Percentiles rank a stretch among this genome's conserved stretches.
Evolutionary conservation across 2,797 vertebrate genomes (phyloP).

Genomic region (Sebastes goodei): DNA sequence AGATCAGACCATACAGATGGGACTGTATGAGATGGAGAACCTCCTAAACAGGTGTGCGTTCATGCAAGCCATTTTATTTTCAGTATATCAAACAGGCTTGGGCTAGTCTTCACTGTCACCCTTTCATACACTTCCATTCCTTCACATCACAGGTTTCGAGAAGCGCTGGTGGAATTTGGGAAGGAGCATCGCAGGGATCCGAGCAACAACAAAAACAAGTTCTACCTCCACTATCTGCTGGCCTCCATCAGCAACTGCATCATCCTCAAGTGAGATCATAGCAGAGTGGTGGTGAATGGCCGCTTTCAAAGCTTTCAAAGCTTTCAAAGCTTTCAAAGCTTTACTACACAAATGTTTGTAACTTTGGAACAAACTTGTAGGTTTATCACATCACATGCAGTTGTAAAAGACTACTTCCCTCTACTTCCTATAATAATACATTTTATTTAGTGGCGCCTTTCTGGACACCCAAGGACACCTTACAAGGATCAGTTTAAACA

Average conservation of each 20-base stretch:
- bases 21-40: conserved; percentile 89
- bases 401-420: not conserved
- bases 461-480: too few relatives aligned
- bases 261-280: conserved; percentile 88
- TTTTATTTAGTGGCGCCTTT: too few relatives aligned
- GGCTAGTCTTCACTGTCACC: too few relatives aligned
- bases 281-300: not conserved
- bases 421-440: not conserved
- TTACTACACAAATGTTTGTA: not conserved
- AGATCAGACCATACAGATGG: conserved; percentile 89
- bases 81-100: not conserved
- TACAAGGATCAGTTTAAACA: too few relatives aligned
- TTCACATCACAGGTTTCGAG: conserved; percentile 83
- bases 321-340: not conserved
- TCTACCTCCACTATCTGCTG: conserved; percentile 91
- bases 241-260: conserved; percentile 93
- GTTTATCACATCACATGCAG: not conserved
- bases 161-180: conserved; percentile 88
- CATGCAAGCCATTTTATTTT: not conserved
- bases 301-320: not conserved
- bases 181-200: conserved; percentile 86
- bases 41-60: conserved; percentile 87
- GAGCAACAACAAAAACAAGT: conserved; percentile 73
- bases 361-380: not conserved
- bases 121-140: not conserved